Evolutionary conservation across 1,140 invertebrate genomes (phyloP), one percentile per base, ranked within the genome.

Genomic region (Ooceraea biroi): DNA sequence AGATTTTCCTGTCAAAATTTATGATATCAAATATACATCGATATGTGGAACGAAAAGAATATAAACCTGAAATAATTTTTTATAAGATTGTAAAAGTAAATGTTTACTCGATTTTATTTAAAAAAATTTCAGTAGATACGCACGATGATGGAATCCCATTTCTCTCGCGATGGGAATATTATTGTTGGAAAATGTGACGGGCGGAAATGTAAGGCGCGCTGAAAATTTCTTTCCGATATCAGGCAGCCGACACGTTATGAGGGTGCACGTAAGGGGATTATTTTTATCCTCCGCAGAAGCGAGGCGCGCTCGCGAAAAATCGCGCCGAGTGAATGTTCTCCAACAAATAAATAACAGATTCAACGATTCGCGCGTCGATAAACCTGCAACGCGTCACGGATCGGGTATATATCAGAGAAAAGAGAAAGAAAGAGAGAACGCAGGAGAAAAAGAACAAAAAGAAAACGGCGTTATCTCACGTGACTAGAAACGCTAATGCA

Each of bases 171-270:
- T 60, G n/a, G 60, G n/a, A 44, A 52, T 68, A 57, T 78, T 69
- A 55, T 55, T 80, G 50, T 57, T 11, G 36, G 22, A 78, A 78
- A 77, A 52, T 69, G 61, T 55, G 68, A 55, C 48, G 48, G 17
- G 30, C 5, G 10, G 12, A 17, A 68, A 78, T 68, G 36, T 57
- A 69, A 69, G 50, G n/a, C 3, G 63, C 50, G 63, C 17, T 46
- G 65, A 71, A 80, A 80, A 80, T 80, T 80, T 80, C 65, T 80
- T 71, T 80, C 65, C 76, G 50, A 80, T 80, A 71, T 80, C 30
- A 46, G 50, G 44, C 17, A 46, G 36, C 50, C 22, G 48, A 17
- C 11, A 36, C 30, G 10, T 69, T 69, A 69, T 69, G 17, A 55
- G 44, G n/a, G 25, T 46, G 46, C 22, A 65, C 30, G 12, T 71